These are phyloP conservation scores for Genyomyrus donnyi DNA, from an alignment of 2,113 vertebrate species.

Conservation along the genomic window DNA sequence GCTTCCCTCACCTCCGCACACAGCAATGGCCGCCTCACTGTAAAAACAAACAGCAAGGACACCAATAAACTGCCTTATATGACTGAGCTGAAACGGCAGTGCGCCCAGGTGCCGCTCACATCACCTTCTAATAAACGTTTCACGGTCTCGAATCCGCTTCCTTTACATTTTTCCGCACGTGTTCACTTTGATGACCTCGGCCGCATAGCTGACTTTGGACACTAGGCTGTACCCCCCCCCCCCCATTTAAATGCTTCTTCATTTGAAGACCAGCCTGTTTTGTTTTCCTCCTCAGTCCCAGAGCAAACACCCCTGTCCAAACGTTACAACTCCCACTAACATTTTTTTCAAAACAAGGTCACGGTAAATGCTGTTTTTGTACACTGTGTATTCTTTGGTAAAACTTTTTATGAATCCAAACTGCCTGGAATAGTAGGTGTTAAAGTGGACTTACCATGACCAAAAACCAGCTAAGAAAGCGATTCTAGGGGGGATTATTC, in stretches of 20 bases:
- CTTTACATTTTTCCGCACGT: neutral
- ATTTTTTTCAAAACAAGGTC: neutral
- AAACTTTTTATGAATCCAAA: neutral
- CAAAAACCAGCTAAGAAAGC: neutral
- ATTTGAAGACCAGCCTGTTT: neutral
- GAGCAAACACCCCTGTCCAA: neutral
- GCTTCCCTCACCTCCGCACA: neutral
- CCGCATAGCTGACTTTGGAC: neutral
- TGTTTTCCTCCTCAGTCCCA: neutral
- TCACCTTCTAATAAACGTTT: constrained; percentile 29
- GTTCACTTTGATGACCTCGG: neutral
- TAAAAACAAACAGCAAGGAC: neutral
- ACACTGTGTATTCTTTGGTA: neutral
- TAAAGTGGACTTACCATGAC: neutral
- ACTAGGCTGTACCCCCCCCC: neutral
- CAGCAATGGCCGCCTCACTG: neutral
- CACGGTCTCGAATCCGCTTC: neutral
- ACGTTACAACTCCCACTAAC: neutral
- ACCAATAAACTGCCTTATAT: neutral
- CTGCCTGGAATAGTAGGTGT: neutral
- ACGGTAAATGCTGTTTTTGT: neutral
- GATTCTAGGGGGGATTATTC: neutral
- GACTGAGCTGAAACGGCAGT: neutral
- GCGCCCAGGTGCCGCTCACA: constrained; percentile 44
- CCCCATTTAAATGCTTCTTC: neutral